A percentile compares a stretch with the other conserved stretches of the same genome.
Evolutionary conservation across 2,113 vertebrate species (phyloP).

Genomic region (Sceloporus undulatus): DNA sequence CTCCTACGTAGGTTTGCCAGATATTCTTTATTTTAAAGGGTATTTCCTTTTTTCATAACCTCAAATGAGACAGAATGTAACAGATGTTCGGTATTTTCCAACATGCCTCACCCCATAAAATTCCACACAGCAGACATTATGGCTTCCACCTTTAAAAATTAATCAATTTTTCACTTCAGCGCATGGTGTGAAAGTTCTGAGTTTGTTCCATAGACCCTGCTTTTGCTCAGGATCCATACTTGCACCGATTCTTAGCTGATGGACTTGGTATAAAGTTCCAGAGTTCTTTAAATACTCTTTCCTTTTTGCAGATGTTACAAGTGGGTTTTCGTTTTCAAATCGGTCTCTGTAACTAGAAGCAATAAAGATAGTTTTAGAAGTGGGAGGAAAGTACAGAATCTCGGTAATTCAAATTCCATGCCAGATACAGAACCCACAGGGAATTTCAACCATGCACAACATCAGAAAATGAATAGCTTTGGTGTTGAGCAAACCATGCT

Average conservation of each 20-base stretch:
- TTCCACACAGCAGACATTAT: neutral
- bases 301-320: neutral
- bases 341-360: neutral
- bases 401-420: neutral
- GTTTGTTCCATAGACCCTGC: neutral
- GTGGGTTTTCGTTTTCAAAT: neutral
- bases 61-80: neutral
- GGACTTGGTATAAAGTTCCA: neutral
- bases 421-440: neutral
- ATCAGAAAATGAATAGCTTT: neutral
- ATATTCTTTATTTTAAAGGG: neutral
- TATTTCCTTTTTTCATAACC: neutral
- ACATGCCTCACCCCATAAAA: neutral
- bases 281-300: neutral
- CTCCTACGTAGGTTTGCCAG: neutral
- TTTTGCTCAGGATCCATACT: neutral
- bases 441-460: neutral
- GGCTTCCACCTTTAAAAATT: neutral
- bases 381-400: neutral
- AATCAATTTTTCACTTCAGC: neutral
- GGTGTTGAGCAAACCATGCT: neutral
- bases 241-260: too few relatives aligned
- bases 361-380: neutral
- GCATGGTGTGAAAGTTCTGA: neutral
- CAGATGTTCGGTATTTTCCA: constrained; percentile 1